phyloP scores from a whole-genome alignment of 37 sponge, comb jelly and placozoan genomes.

The Cliona cf. orientalis region DNA sequence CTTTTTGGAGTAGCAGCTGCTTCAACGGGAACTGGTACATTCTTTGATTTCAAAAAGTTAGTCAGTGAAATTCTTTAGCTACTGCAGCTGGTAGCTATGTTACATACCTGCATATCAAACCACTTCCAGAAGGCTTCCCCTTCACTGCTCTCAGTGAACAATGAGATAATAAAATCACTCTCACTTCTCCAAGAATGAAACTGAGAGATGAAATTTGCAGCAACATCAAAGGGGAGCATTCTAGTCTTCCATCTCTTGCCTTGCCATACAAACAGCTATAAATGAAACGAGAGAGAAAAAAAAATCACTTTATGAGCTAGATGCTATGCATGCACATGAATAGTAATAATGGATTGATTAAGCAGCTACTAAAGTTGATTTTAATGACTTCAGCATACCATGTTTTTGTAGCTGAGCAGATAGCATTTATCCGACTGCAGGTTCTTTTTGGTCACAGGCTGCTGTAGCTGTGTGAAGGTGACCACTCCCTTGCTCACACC shows the following conservation, averaged over 20 bases:
- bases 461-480: constrained; percentile 9
- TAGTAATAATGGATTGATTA: no score
- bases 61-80: neutral
- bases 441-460: constrained; percentile 15
- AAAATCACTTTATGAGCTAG: neutral
- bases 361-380: no score
- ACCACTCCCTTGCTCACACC: neutral
- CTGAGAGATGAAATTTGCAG: constrained; percentile 27
- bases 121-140: constrained; percentile 61
- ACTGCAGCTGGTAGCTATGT: neutral
- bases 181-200: constrained; percentile 14
- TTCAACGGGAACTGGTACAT: no score
- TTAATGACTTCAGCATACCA: no score
- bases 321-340: no score
- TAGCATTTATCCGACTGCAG: constrained; percentile 18
- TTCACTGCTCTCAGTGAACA: constrained; percentile 41
- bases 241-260: constrained; percentile 20
- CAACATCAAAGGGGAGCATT: neutral
- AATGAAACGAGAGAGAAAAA: constrained; percentile 11
- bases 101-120: constrained; percentile 50
- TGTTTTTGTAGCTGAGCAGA: constrained; percentile 20
- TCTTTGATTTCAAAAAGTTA: neutral
- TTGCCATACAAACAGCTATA: constrained; percentile 47
- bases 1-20: no score
- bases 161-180: constrained; percentile 50